Percentiles rank a stretch among this genome's conserved stretches.
Conservation (phyloP, 2,113 vertebrate genomes). For the Serinus canaria region DNA sequence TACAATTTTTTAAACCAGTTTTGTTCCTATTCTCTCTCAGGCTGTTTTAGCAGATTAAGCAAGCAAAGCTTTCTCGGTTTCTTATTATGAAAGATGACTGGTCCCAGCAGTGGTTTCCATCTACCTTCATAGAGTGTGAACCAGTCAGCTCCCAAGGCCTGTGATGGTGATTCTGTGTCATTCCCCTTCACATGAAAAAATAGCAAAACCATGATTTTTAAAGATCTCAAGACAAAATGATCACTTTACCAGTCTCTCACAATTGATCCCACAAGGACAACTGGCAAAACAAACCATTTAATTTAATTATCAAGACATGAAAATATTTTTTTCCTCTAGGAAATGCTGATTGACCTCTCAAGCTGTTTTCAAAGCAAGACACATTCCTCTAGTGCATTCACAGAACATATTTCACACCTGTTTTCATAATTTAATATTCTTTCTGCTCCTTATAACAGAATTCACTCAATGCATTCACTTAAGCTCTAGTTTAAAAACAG, state of each 20-base stretch:
- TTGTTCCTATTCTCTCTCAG: not conserved
- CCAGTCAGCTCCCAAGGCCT: not conserved
- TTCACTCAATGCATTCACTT: not conserved
- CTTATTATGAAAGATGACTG: not conserved
- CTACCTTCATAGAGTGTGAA: not conserved
- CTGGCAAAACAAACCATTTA: not conserved
- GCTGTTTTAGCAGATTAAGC: not conserved
- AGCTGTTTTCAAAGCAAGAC: constrained; percentile 39
- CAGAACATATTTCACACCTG: constrained; percentile 42
- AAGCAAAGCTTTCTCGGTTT: not conserved
- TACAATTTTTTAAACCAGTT: not conserved
- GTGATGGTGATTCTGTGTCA: not conserved
- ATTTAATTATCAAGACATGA: not conserved
- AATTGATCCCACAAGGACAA: not conserved
- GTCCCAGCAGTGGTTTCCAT: not conserved
- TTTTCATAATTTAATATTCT: constrained; percentile 23
- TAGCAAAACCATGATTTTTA: not conserved
- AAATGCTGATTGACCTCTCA: constrained; percentile 9
- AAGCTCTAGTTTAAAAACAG: not conserved
- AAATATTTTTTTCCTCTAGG: not conserved
- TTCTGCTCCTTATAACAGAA: not conserved
- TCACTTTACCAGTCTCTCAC: not conserved
- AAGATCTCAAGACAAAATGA: not conserved
- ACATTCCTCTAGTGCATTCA: constrained; percentile 28
- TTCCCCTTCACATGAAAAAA: not conserved